phyloP scores from a whole-genome alignment of 2,113 vertebrate genomes.

The Genyomyrus donnyi region DNA sequence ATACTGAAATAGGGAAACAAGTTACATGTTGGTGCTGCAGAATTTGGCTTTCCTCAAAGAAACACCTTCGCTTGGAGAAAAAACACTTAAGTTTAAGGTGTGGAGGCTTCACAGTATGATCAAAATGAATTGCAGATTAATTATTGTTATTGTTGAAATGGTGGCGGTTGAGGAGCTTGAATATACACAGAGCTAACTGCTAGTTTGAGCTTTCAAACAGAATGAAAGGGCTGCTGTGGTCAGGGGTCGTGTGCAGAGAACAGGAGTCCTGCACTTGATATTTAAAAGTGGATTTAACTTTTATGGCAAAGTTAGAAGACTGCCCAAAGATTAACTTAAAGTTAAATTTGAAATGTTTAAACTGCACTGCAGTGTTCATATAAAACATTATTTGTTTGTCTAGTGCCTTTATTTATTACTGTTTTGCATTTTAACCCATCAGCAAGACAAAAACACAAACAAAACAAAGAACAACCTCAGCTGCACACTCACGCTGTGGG shows the following conservation, averaged over 20 bases:
- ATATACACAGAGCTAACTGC: neutral
- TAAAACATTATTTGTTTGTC: neutral
- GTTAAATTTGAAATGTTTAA: neutral
- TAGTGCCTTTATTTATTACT: neutral
- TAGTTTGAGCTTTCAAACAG: neutral
- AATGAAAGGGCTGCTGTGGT: neutral
- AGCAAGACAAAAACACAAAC: neutral
- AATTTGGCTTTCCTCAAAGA: neutral
- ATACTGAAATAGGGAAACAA: neutral
- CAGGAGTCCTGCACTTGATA: neutral
- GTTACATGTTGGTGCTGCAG: neutral
- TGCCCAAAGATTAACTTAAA: neutral
- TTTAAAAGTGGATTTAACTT: neutral
- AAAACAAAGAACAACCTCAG: neutral
- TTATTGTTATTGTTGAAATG: neutral
- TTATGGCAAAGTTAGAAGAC: neutral
- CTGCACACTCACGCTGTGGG: neutral
- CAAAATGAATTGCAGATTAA: neutral
- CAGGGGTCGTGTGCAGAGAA: neutral
- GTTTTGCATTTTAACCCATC: neutral
- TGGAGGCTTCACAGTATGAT: neutral
- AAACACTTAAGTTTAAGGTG: neutral
- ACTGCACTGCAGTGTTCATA: neutral
- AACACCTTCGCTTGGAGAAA: neutral
- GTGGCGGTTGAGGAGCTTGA: neutral